A percentile compares a stretch with the other conserved stretches of the same genome.
phyloP scores from a whole-genome alignment of 2,888 invertebrate genomes.

The Spodoptera picta region DNA sequence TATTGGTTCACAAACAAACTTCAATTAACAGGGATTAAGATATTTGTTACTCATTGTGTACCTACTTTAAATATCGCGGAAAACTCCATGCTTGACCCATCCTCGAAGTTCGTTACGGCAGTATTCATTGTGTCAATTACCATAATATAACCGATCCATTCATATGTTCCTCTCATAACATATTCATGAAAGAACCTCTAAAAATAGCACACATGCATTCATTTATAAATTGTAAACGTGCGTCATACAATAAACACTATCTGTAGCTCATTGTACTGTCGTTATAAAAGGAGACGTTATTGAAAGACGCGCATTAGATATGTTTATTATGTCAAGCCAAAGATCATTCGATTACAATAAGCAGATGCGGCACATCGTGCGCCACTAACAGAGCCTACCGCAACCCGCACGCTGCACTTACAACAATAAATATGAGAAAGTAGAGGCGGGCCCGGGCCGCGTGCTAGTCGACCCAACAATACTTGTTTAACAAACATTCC shows the following conservation, averaged over 20 bases:
- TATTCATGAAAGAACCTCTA: constrained; percentile 29
- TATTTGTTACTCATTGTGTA: too few species aligned
- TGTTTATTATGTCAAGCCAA: constrained; percentile 48
- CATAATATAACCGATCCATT: constrained; percentile 1
- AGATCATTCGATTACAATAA: constrained; percentile 45
- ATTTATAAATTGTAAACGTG: constrained; percentile 37
- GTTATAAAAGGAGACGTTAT: constrained; percentile 50
- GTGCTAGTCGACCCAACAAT: constrained; percentile 57
- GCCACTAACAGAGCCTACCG: constrained; percentile 36
- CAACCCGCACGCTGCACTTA: constrained; percentile 31
- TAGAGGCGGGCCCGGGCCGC: constrained; percentile 27
- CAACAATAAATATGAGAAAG: constrained; percentile 49
- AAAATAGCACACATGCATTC: constrained; percentile 43
- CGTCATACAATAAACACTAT: constrained; percentile 41
- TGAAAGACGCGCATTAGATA: constrained; percentile 40
- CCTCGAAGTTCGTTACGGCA: too few species aligned
- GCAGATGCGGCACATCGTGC: constrained; percentile 38
- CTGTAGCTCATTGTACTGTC: constrained; percentile 49
- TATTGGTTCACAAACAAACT: too few species aligned
- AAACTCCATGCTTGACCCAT: too few species aligned
- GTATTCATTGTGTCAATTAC: too few species aligned
- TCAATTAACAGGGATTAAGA: too few species aligned
- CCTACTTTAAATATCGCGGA: too few species aligned
- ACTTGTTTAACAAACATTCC: constrained; percentile 72
- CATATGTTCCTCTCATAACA: constrained; percentile 3